These are phyloP conservation scores for Lerema accius DNA, from an alignment of 1,140 invertebrate genomes.

Conservation along the genomic window DNA sequence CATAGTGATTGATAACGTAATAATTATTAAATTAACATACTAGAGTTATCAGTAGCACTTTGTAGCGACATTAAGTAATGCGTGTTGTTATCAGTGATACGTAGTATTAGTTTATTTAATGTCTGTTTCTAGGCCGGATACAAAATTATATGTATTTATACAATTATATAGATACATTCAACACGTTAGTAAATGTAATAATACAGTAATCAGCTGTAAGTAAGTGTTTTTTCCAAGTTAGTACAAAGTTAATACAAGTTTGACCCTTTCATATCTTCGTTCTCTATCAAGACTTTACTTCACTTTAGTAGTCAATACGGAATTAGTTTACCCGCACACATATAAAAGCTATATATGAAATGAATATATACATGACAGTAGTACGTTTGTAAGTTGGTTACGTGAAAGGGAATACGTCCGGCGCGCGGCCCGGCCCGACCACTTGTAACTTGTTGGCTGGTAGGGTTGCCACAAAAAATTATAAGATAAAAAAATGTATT, in stretches of 20 bases:
- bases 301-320: background rate
- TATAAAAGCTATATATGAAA: background rate
- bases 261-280: too few relatives aligned
- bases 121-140: too few relatives aligned
- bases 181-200: too few relatives aligned
- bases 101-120: too few relatives aligned
- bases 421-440: slow-evolving; percentile 25
- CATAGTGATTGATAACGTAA: slow-evolving; percentile 3
- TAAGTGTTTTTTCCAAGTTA: too few relatives aligned
- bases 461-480: background rate
- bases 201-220: too few relatives aligned
- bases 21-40: slow-evolving; percentile 10
- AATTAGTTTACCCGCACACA: background rate
- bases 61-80: slow-evolving; percentile 3
- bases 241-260: too few relatives aligned
- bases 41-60: slow-evolving; percentile 16
- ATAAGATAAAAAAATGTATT: too few relatives aligned
- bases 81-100: too few relatives aligned
- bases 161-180: too few relatives aligned
- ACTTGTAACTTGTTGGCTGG: slow-evolving; percentile 35
- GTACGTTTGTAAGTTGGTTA: slow-evolving; percentile 37
- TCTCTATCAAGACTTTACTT: too few relatives aligned
- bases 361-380: slow-evolving; percentile 7
- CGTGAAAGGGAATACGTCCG: slow-evolving; percentile 58
- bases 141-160: too few relatives aligned